Conservation (phyloP, 2,113 vertebrate genomes). For the Limanda limanda region DNA sequence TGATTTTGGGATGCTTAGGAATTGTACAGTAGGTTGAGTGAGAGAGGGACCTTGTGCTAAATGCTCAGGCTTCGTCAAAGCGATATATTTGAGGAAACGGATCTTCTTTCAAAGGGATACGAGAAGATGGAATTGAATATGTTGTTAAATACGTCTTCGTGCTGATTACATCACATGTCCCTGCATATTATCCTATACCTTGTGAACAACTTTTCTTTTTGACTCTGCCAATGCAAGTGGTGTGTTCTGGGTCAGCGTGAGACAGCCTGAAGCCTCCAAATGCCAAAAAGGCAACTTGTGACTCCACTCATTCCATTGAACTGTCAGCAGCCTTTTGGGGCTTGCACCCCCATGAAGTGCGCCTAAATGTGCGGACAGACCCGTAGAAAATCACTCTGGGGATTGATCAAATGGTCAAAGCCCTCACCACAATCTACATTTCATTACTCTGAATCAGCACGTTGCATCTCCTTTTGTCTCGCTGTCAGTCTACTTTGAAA, state of each 20-base stretch:
- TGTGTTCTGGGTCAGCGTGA: conserved; percentile 24
- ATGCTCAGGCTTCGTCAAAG: conserved; percentile 8
- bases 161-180: conserved; percentile 16
- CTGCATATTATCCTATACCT: neutral
- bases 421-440: conserved; percentile 49
- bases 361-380: conserved; percentile 30
- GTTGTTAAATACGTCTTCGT: neutral
- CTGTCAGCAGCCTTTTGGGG: conserved; percentile 34
- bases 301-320: conserved; percentile 35
- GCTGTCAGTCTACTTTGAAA: conserved; percentile 66
- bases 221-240: neutral
- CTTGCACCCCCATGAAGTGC: conserved; percentile 30
- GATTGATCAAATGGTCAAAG: conserved; percentile 57
- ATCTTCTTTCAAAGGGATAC: conserved; percentile 16
- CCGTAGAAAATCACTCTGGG: conserved; percentile 28
- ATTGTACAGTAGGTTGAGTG: neutral
- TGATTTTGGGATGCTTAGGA: conserved; percentile 40
- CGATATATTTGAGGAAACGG: too few relatives aligned
- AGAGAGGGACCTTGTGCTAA: conserved; percentile 8
- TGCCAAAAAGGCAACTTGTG: conserved; percentile 38
- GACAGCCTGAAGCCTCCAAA: conserved; percentile 12
- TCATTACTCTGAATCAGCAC: conserved; percentile 66
- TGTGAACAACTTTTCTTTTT: neutral
- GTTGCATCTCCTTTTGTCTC: conserved; percentile 53
- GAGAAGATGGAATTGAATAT: neutral